phyloP scores from a whole-genome alignment of 2,888 invertebrate genomes.

The Acleris sparsana region DNA sequence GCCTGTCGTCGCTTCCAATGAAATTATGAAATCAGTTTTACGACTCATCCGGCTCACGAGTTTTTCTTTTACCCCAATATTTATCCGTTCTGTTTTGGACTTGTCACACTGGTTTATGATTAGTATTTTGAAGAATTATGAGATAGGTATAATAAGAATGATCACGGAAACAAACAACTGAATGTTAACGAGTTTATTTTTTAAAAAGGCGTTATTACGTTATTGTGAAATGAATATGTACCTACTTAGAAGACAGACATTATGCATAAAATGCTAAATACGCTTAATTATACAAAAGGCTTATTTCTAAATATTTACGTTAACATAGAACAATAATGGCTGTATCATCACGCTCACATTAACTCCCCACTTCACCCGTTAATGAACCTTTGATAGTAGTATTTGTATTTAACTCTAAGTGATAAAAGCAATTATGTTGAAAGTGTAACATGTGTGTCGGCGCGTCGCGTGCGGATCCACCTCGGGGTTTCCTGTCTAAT shows the following conservation, averaged over 20 bases:
- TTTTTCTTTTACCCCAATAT: conserved; percentile 54
- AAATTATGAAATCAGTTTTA: conserved; percentile 79
- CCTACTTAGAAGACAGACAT: no score
- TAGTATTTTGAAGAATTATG: no score
- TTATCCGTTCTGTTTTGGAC: conserved; percentile 43
- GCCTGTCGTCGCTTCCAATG: conserved; percentile 74
- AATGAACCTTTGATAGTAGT: conserved; percentile 28
- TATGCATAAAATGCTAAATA: no score
- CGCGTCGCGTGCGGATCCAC: conserved; percentile 68
- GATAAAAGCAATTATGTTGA: conserved; percentile 79
- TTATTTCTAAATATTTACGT: not conserved
- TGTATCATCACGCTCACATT: not conserved
- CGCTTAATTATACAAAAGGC: not conserved
- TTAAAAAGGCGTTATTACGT: no score
- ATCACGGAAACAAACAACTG: no score
- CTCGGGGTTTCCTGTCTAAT: conserved; percentile 71
- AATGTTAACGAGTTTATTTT: no score
- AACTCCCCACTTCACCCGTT: not conserved
- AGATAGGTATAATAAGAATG: no score
- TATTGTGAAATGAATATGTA: no score
- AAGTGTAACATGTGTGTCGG: conserved; percentile 73
- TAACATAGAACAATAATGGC: not conserved
- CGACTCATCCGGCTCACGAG: conserved; percentile 67
- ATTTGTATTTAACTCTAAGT: conserved; percentile 47
- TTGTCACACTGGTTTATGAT: conserved; percentile 16